Conservation (phyloP, 2,113 vertebrate genomes). For the Illadopsis cleaveri region DNA sequence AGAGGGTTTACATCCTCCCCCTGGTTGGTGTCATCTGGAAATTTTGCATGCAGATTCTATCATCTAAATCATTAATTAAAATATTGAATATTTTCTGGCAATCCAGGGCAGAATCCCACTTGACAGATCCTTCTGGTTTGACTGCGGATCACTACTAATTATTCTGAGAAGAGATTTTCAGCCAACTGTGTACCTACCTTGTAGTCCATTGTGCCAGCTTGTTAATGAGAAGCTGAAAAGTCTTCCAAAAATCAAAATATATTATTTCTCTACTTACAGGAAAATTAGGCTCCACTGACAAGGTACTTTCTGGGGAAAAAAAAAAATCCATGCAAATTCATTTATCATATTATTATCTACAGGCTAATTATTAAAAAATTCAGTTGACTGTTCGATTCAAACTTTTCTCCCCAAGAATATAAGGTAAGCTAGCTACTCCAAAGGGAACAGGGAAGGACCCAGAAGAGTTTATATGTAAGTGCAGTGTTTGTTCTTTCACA, state of each 20-base stretch:
- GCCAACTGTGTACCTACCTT: constrained; percentile 4
- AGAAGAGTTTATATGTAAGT: background rate
- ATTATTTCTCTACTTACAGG: background rate
- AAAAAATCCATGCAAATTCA: background rate
- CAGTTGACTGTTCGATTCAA: background rate
- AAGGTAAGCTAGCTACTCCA: background rate
- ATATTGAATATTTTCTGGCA: constrained; percentile 43
- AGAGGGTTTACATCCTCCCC: constrained; percentile 19
- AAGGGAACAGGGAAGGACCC: background rate
- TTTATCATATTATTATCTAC: background rate
- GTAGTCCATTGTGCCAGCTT: background rate
- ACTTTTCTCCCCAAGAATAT: background rate
- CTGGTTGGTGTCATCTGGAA: constrained; percentile 13
- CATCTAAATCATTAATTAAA: constrained; percentile 53
- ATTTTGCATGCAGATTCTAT: constrained; percentile 35
- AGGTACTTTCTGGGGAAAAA: background rate
- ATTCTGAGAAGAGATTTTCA: background rate
- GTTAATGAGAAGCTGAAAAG: background rate
- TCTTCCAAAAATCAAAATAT: background rate
- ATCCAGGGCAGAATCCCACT: constrained; percentile 25
- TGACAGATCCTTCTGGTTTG: constrained; percentile 30
- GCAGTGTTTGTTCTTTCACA: background rate
- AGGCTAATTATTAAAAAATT: background rate
- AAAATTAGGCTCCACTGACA: background rate
- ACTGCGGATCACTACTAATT: constrained; percentile 31